A percentile compares a stretch with the other conserved stretches of the same genome.
Conservation (phyloP, 2,797 vertebrate genomes). For the Poeciliopsis presidionis region DNA sequence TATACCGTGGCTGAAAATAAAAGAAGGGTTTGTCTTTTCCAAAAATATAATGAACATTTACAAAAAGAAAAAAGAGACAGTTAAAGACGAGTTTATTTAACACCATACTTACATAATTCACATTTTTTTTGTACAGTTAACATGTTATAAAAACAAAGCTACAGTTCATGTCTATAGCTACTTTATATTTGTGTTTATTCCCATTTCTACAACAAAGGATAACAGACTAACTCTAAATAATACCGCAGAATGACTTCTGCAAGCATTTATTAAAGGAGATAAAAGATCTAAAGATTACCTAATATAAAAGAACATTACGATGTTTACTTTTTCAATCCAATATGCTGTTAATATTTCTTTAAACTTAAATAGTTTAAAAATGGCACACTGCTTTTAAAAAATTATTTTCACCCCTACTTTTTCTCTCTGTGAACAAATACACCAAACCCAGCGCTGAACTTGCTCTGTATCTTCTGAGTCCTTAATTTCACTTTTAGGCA, state of each 20-base stretch:
- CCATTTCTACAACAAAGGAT: neutral
- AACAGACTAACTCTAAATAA: slow-evolving; percentile 1
- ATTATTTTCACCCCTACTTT: slow-evolving; percentile 1
- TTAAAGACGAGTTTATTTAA: slow-evolving; percentile 60
- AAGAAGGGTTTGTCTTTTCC: neutral
- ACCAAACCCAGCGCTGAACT: slow-evolving; percentile 7
- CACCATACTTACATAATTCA: slow-evolving; percentile 63
- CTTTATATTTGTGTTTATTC: slow-evolving; percentile 15
- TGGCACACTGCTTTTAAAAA: slow-evolving; percentile 11
- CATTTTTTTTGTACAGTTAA: slow-evolving; percentile 67
- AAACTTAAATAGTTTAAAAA: slow-evolving; percentile 28
- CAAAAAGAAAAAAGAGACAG: neutral
- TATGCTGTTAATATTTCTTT: neutral
- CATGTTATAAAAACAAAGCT: slow-evolving; percentile 49
- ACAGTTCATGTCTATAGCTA: slow-evolving; percentile 20
- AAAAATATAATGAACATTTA: neutral
- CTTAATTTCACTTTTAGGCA: neutral
- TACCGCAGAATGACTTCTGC: neutral
- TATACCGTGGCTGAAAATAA: neutral
- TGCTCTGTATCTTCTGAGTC: slow-evolving; percentile 19
- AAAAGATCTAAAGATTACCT: neutral
- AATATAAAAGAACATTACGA: neutral
- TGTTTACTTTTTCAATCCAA: neutral
- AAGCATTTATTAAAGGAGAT: neutral
- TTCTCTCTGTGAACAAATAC: slow-evolving; percentile 1